These are phyloP conservation scores for Glyphotaelius pellucidus DNA, from an alignment of 2,888 invertebrate genomes.

Conservation along the genomic window DNA sequence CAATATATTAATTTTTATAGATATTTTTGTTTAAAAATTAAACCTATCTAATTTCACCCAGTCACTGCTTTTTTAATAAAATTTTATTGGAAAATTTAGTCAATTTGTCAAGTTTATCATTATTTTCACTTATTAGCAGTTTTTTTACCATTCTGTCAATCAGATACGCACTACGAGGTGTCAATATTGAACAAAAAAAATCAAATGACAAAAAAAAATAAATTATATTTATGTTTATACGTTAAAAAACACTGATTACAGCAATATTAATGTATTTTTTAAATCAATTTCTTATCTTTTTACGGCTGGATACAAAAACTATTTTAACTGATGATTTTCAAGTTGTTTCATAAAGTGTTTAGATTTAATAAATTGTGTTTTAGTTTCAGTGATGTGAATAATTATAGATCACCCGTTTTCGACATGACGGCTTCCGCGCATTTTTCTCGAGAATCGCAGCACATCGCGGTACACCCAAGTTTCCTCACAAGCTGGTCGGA, in stretches of 20 bases:
- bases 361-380: not conserved
- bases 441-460: not conserved
- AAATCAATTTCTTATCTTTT: not conserved
- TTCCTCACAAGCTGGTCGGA: not conserved
- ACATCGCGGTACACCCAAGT: not conserved
- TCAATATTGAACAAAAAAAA: not conserved
- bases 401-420: constrained; percentile 45
- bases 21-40: not conserved
- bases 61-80: not conserved
- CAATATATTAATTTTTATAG: not conserved
- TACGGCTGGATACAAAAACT: not conserved
- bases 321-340: not conserved
- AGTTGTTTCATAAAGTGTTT: not conserved
- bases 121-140: not conserved
- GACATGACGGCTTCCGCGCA: constrained; percentile 41
- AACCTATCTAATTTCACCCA: not conserved
- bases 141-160: not conserved
- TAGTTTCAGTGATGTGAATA: not conserved
- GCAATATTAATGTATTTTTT: not conserved
- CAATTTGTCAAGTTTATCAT: not conserved
- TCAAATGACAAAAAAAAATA: not conserved
- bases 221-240: not conserved
- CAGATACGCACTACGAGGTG: not conserved
- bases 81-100: not conserved
- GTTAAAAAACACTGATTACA: not conserved